Percentiles rank a stretch among this genome's conserved stretches.
Evolutionary conservation across 2,113 vertebrate genomes (phyloP).

Genomic region (Alouatta palliata): DNA sequence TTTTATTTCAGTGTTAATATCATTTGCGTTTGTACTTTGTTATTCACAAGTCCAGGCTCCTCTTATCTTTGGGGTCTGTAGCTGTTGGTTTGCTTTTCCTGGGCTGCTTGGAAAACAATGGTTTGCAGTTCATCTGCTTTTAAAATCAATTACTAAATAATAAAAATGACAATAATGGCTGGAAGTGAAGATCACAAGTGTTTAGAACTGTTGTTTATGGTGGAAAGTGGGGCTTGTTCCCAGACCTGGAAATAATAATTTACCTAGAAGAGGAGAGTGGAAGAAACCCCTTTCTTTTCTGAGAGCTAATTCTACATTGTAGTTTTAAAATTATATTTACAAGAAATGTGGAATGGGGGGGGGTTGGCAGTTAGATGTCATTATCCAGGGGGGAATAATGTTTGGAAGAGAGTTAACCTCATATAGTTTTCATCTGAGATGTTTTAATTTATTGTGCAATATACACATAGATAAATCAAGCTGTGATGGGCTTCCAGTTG

Average conservation of each 20-base stretch:
- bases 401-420: constrained; percentile 69
- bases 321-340: constrained; percentile 74
- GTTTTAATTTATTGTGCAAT: constrained; percentile 74
- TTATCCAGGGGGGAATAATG: constrained; percentile 18
- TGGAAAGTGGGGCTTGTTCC: constrained; percentile 42
- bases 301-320: constrained; percentile 62
- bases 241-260: constrained; percentile 60
- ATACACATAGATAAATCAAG: constrained; percentile 75
- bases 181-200: constrained; percentile 31
- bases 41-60: not conserved
- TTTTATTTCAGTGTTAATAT: not conserved
- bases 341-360: constrained; percentile 65
- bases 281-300: constrained; percentile 48
- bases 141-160: constrained; percentile 54
- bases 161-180: constrained; percentile 49
- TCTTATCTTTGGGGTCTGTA: not conserved
- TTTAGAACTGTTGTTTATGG: constrained; percentile 59
- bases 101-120: not conserved
- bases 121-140: constrained; percentile 24
- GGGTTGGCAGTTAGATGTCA: constrained; percentile 66
- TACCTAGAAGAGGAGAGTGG: constrained; percentile 30
- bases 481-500: constrained; percentile 66
- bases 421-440: constrained; percentile 63
- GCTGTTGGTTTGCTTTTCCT: constrained; percentile 33
- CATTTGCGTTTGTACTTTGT: not conserved